phyloP scores from a whole-genome alignment of 2,888 invertebrate species.

The Sialis lutaria region DNA sequence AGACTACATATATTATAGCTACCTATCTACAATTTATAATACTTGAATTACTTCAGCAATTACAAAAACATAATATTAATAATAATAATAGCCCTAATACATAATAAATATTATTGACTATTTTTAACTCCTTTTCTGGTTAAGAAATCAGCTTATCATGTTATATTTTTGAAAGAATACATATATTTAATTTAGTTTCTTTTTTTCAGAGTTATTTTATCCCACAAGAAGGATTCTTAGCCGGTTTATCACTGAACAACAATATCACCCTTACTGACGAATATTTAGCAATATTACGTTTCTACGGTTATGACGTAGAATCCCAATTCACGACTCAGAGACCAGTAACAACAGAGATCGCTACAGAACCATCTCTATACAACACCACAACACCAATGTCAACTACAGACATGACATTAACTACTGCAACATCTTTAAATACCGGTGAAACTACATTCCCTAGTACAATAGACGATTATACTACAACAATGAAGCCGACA shows the following conservation, averaged over 20 bases:
- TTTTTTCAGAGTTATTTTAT: constrained; percentile 62
- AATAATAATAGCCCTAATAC: too few species aligned
- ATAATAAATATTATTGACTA: background rate
- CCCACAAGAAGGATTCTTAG: constrained; percentile 64
- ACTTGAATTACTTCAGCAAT: too few species aligned
- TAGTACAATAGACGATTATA: constrained; percentile 10
- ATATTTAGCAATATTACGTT: constrained; percentile 53
- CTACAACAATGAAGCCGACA: constrained; percentile 4
- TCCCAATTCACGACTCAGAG: constrained; percentile 22
- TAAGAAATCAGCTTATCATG: too few species aligned
- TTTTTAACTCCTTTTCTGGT: background rate
- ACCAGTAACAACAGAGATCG: constrained; percentile 16
- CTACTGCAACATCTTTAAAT: constrained; percentile 11
- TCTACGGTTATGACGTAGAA: constrained; percentile 67
- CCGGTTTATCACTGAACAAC: constrained; percentile 61
- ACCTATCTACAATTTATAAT: too few species aligned
- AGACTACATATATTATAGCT: too few species aligned
- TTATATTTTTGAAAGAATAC: too few species aligned
- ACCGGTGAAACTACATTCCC: constrained; percentile 10
- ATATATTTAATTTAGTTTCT: too few species aligned
- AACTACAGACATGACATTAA: constrained; percentile 3
- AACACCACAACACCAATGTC: background rate
- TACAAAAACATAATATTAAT: too few species aligned
- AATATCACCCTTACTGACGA: constrained; percentile 57
- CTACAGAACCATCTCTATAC: constrained; percentile 3